Percentiles rank a stretch among this genome's conserved stretches.
Evolutionary conservation across 1,140 invertebrate genomes (phyloP).

Genomic region (Wasmannia auropunctata): DNA sequence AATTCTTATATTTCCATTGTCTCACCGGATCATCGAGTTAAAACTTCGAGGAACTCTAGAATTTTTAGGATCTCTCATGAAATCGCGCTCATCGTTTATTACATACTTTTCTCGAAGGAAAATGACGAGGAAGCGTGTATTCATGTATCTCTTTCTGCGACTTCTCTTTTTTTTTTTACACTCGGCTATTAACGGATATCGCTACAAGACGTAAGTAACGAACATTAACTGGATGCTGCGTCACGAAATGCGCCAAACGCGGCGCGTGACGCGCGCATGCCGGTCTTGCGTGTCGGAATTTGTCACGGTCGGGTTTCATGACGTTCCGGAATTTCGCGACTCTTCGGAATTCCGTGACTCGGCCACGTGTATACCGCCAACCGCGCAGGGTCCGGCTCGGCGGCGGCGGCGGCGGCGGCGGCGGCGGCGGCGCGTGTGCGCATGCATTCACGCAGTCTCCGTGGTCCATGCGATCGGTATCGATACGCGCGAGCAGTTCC

Average conservation of each 20-base stretch:
- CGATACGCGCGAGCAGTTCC: not conserved
- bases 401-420: too few relatives aligned
- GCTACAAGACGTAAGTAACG: conserved; percentile 38
- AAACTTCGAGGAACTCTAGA: not conserved
- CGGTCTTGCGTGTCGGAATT: conserved; percentile 42
- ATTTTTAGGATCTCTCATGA: not conserved
- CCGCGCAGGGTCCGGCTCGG: not conserved
- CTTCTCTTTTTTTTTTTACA: not conserved
- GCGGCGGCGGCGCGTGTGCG: not conserved
- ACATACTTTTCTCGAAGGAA: not conserved
- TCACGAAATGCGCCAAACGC: conserved; percentile 18
- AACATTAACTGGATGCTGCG: conserved; percentile 48
- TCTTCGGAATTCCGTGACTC: conserved; percentile 39
- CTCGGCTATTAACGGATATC: conserved; percentile 21
- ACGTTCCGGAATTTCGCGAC: conserved; percentile 39
- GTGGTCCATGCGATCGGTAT: not conserved
- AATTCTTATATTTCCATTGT: not conserved
- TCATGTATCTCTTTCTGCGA: not conserved
- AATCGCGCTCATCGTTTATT: not conserved
- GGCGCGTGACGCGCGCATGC: conserved; percentile 22
- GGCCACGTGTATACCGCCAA: not conserved
- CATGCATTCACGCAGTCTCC: not conserved
- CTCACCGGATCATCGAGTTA: not conserved
- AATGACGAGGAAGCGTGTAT: not conserved
- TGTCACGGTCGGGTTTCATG: conserved; percentile 40